Evolutionary conservation across 2,888 invertebrate species (phyloP), one percentile per base, ranked within the genome.

Genomic region (Tetanocera ferruginea): DNA sequence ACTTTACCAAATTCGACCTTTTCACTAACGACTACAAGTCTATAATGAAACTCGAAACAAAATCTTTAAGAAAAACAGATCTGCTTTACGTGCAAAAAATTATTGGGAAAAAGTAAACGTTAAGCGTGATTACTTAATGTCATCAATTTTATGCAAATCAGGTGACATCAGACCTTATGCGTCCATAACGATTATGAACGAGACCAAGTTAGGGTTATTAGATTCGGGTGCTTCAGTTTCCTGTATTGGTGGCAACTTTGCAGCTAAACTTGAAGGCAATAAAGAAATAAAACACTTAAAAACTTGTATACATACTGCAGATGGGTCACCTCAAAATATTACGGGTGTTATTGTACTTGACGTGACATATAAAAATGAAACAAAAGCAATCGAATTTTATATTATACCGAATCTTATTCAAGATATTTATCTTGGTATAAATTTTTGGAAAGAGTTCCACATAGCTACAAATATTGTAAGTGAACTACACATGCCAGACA

Each of bases 81-180:
- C 62, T 23, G 28, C 23, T 14, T 19, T 19, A 28, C 23, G 62
- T 14, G 62, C 37, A 8, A 6, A 8, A 6, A 8, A 37, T 5
- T 37, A 37, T 8, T 37, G 37, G 37, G 37, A 8, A 55, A 55
- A 55, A 55, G n/a, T 55, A 8, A 55, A 23, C 1, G 23, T 14
- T 23, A 55, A 55, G 23, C n/a, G 23, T 19, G n/a, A 55, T n/a
- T 8, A 19, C 23, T 17, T 55, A 19, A 23, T 55, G n/a, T 55
- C 55, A 9, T 19, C 55, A 8, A 55, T 55, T 9, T 55, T 55
- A 23, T n/a, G 55, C 14, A 67, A 37, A 9, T n/a, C 28, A 23
- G 28, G 23, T 55, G 71, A 71, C 19, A 51, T 52, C 28, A 51
- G 71, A 17, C 71, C 71, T 23, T 31, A 71, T 55, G 71, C 71